These are phyloP conservation scores for Cisticola juncidis DNA, from an alignment of 2,113 vertebrate species.

Conservation along the genomic window DNA sequence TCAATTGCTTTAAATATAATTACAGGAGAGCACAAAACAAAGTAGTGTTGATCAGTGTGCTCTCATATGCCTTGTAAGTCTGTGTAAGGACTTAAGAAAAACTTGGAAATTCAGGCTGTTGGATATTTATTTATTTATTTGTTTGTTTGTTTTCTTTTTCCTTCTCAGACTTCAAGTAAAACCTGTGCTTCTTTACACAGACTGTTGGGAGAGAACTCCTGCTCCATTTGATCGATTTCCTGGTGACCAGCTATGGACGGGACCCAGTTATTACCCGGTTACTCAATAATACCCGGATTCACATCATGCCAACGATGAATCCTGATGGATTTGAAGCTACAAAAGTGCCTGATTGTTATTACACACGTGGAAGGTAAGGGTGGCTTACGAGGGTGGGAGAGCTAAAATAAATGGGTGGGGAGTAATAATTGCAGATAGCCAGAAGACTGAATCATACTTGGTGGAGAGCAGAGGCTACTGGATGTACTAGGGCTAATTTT, in stretches of 20 bases:
- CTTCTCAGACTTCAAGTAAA: neutral
- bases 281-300: conserved; percentile 84
- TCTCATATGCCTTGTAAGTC: neutral
- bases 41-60: neutral
- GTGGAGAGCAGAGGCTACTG: neutral
- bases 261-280: conserved; percentile 77
- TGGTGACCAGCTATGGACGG: conserved; percentile 78
- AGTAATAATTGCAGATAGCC: neutral
- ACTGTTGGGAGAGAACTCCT: conserved; percentile 88
- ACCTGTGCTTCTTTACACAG: conserved; percentile 58
- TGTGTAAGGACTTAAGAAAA: neutral
- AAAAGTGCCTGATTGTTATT: conserved; percentile 69
- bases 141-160: neutral
- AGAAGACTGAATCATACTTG: neutral
- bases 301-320: conserved; percentile 95
- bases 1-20: neutral
- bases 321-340: conserved; percentile 90
- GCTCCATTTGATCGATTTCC: conserved; percentile 87
- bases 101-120: neutral
- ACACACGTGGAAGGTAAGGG: conserved; percentile 81
- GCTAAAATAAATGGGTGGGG: neutral
- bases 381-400: neutral
- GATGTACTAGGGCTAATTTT: neutral
- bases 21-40: neutral
- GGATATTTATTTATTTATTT: neutral